A percentile compares a stretch with the other conserved stretches of the same genome.
Conservation (phyloP, 2,113 vertebrate genomes). For the Anser cygnoides region DNA sequence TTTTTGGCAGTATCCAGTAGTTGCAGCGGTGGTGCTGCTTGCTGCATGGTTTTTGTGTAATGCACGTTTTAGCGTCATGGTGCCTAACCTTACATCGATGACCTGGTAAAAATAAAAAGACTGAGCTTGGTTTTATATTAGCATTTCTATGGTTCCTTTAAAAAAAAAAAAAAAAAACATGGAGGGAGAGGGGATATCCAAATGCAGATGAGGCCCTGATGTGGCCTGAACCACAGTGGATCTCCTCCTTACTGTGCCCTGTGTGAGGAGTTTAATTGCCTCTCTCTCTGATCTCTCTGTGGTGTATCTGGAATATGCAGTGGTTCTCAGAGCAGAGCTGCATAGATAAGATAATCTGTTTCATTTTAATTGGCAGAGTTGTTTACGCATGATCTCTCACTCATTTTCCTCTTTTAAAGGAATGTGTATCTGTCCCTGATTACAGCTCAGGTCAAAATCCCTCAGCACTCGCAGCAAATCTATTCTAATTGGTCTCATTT, state of each 20-base stretch:
- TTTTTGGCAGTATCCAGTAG: neutral
- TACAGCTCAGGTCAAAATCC: slow-evolving; percentile 66
- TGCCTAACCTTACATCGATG: neutral
- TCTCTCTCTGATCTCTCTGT: neutral
- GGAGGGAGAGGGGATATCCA: rapidly evolving
- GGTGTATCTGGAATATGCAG: neutral
- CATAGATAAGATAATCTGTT: slow-evolving; percentile 55
- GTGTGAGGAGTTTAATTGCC: neutral
- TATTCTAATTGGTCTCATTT: slow-evolving; percentile 72
- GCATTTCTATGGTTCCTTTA: neutral
- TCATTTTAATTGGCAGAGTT: slow-evolving; percentile 64
- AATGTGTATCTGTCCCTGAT: slow-evolving; percentile 46
- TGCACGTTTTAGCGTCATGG: neutral
- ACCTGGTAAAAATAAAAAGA: neutral
- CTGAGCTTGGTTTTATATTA: neutral
- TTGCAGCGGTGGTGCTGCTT: neutral
- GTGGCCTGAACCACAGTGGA: neutral
- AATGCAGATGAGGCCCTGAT: rapidly evolving
- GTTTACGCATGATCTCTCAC: slow-evolving; percentile 52
- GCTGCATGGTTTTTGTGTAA: neutral
- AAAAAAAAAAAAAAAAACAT: neutral
- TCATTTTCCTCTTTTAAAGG: slow-evolving; percentile 56
- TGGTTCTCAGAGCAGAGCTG: slow-evolving; percentile 6
- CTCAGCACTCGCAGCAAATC: slow-evolving; percentile 64
- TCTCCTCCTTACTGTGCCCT: neutral